Conservation (phyloP, 2,888 invertebrate species). For the Ectropis crepuscularia region DNA sequence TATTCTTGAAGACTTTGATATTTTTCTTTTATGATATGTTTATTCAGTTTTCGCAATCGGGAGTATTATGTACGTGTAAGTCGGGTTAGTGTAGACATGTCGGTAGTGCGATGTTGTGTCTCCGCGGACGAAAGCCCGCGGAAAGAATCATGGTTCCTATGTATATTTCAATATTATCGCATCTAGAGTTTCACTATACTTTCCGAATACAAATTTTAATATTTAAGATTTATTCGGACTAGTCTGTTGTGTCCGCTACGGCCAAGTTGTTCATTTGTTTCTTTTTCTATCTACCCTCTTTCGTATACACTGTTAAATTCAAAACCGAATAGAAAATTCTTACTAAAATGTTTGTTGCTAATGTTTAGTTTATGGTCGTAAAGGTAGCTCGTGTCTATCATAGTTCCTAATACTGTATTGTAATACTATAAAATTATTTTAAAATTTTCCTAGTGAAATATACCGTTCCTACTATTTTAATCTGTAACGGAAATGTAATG, state of each 20-base stretch:
- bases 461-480: conserved; percentile 84
- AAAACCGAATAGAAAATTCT: conserved; percentile 63
- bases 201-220: conserved; percentile 85
- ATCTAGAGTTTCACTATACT: conserved; percentile 85
- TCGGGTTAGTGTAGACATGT: conserved; percentile 76
- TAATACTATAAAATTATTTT: conserved; percentile 81
- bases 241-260: conserved; percentile 83
- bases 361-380: conserved; percentile 76
- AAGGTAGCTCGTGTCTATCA: conserved; percentile 83
- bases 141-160: conserved; percentile 85
- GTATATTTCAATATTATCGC: conserved; percentile 86
- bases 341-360: conserved; percentile 72
- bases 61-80: conserved; percentile 60
- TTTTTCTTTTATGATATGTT: conserved; percentile 37
- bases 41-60: conserved; percentile 62
- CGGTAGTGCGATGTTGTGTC: conserved; percentile 81
- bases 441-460: conserved; percentile 83
- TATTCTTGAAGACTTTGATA: not conserved
- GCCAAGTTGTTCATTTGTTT: conserved; percentile 77
- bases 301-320: conserved; percentile 64
- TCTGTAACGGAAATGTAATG: conserved; percentile 73
- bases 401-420: conserved; percentile 84
- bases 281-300: conserved; percentile 60
- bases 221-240: conserved; percentile 84
- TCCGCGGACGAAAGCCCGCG: conserved; percentile 79